Evolutionary conservation across 30 jellyfish, hydroid and myxozoan species (phyloP).

Genomic region (Calvadosia cruxmelitensis): DNA sequence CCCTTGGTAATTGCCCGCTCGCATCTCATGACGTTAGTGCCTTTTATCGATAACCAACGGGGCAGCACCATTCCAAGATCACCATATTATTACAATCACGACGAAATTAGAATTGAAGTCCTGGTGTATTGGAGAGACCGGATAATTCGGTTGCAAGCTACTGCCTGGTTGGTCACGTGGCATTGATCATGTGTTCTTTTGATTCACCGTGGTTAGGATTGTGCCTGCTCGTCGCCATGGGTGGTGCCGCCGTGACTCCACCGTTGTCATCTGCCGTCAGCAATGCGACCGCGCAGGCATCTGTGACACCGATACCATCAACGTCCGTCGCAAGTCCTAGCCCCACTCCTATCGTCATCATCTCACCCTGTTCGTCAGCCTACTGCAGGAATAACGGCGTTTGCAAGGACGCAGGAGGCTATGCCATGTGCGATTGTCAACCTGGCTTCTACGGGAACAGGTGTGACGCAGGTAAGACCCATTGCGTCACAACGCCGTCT

Average conservation of each 20-base stretch:
- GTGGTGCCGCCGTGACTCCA: neutral
- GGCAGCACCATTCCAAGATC: too few species aligned
- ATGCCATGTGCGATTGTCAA: neutral
- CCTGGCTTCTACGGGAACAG: conserved; percentile 1
- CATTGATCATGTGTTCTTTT: neutral
- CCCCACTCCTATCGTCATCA: neutral
- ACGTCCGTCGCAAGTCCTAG: neutral
- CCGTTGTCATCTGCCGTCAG: neutral
- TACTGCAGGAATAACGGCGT: neutral
- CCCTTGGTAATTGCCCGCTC: too few species aligned
- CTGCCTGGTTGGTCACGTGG: too few species aligned
- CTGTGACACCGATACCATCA: neutral
- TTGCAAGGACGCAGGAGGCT: neutral
- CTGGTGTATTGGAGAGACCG: too few species aligned
- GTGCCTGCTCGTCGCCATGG: neutral
- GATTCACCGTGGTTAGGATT: neutral
- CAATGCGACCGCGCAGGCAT: neutral
- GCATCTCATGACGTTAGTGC: too few species aligned
- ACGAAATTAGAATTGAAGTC: too few species aligned
- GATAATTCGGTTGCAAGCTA: too few species aligned
- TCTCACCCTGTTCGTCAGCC: neutral
- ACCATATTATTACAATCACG: too few species aligned
- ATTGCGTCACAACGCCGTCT: too few species aligned
- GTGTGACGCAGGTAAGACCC: conserved; percentile 1
- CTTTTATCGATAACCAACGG: too few species aligned